These are phyloP conservation scores for Amyelois transitella DNA, from an alignment of 1,140 invertebrate species.

Conservation along the genomic window DNA sequence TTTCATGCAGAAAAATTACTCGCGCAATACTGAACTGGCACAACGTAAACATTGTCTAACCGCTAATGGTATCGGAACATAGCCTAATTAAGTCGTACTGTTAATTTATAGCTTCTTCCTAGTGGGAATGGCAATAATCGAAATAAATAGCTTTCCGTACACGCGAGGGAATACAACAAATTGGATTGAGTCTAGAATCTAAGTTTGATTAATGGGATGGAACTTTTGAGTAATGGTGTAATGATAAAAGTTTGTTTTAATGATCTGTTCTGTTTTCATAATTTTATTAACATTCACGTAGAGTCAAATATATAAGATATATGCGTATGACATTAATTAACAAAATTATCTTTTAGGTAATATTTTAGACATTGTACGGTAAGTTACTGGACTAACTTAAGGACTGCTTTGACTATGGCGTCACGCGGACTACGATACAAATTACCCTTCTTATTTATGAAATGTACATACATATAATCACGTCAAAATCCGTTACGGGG, in stretches of 20 bases:
- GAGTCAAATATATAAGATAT: too few species aligned
- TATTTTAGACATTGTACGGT: background rate
- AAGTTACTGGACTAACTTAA: too few species aligned
- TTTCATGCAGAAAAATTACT: too few species aligned
- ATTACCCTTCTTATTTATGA: too few species aligned
- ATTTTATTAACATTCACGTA: too few species aligned
- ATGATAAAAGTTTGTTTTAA: background rate
- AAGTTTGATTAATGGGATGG: background rate
- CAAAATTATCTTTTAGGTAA: too few species aligned
- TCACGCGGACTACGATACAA: too few species aligned
- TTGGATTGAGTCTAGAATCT: constrained; percentile 28
- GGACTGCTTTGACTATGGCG: too few species aligned
- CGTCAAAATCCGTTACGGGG: too few species aligned
- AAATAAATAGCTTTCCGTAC: constrained; percentile 59
- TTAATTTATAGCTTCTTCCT: constrained; percentile 56
- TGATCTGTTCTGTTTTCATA: too few species aligned
- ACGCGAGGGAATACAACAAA: constrained; percentile 55
- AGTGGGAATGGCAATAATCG: constrained; percentile 49
- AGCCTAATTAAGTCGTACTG: constrained; percentile 63
- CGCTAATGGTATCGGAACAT: constrained; percentile 66
- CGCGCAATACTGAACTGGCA: background rate
- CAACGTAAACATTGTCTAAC: constrained; percentile 7
- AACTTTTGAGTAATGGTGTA: background rate
- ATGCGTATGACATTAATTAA: too few species aligned
- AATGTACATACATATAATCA: too few species aligned